These are phyloP conservation scores for Erpetoichthys calabaricus DNA, from an alignment of 2,797 vertebrate species.

Conservation along the genomic window DNA sequence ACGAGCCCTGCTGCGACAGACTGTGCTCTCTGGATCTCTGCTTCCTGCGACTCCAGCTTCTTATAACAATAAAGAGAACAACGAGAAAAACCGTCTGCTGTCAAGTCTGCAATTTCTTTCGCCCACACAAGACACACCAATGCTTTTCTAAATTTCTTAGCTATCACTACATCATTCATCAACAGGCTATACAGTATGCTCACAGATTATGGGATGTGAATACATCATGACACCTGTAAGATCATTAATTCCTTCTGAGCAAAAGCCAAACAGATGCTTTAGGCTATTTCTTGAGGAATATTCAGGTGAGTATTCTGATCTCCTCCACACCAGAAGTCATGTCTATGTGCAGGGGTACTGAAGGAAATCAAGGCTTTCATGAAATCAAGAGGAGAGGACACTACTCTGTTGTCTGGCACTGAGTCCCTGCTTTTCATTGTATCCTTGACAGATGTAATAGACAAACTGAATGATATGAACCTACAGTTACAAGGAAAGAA, in stretches of 20 bases:
- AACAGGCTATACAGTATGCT: slow-evolving; percentile 8
- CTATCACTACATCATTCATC: slow-evolving; percentile 13
- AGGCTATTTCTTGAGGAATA: slow-evolving; percentile 10
- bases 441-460: slow-evolving; percentile 19
- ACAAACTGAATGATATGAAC: slow-evolving; percentile 19
- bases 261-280: slow-evolving; percentile 10
- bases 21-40: too few species aligned
- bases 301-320: slow-evolving; percentile 7
- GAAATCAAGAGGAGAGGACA: slow-evolving; percentile 11
- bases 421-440: slow-evolving; percentile 14
- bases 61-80: too few species aligned
- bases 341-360: slow-evolving; percentile 11
- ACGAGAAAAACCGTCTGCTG: too few species aligned
- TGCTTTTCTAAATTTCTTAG: slow-evolving; percentile 6
- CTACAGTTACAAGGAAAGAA: slow-evolving; percentile 16
- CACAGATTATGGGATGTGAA: slow-evolving; percentile 12
- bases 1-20: too few species aligned
- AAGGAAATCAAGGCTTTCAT: slow-evolving; percentile 18
- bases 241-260: slow-evolving; percentile 12
- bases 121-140: neutral
- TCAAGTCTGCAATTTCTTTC: too few species aligned
- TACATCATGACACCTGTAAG: slow-evolving; percentile 11
- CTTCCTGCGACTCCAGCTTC: too few species aligned
- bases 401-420: slow-evolving; percentile 9
- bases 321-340: slow-evolving; percentile 14